Evolutionary conservation across 2,888 invertebrate genomes (phyloP), one percentile per base, ranked within the genome.

Genomic region (Sialis fuliginosa): DNA sequence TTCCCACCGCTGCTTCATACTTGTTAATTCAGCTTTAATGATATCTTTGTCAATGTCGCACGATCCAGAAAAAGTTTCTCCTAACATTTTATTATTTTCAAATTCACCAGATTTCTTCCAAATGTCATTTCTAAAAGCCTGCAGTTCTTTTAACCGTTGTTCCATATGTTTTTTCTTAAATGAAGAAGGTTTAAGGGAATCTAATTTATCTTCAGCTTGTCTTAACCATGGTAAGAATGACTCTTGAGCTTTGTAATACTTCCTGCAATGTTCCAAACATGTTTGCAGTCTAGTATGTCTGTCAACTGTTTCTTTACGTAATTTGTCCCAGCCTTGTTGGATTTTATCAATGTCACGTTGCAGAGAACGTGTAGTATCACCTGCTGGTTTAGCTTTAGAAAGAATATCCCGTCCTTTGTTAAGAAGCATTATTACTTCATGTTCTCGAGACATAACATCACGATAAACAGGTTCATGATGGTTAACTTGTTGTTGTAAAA

Each of bases 61-160:
- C 42, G 86, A 77, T 0, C 79, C 77, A 45, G 93, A 73, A 70
- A 95, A 88, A 0, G 87, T 81, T 57, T 92, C 91, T 1, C 93
- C 93, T 4, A 88, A 68, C 0, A 81, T 80, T 59, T 80, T 79
- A 53, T 86, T 84, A 62, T 86, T 88, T 58, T 95, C 95, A 57
- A 84, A 92, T 64, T 95, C 95, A 7, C 91, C 91, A 9, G 89
- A 86, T 58, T 86, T 87, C 63, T 91, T 89, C 82, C 91, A 87
- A 1, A 93, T 81, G 57, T 95, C 95, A 58, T 91, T 92, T 55
- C 92, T 78, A 71, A 95, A 85, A 44, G 77, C 76, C 57, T 91
- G 89, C 47, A 93, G 67, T 56, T 93, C 92, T 46, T 84, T 80
- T 5, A 95, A 68, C 60, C 91, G 90, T 54, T 83, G 83, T 59